Conservation (phyloP, 2,113 vertebrate genomes). For the Cryptotis parvus region DNA sequence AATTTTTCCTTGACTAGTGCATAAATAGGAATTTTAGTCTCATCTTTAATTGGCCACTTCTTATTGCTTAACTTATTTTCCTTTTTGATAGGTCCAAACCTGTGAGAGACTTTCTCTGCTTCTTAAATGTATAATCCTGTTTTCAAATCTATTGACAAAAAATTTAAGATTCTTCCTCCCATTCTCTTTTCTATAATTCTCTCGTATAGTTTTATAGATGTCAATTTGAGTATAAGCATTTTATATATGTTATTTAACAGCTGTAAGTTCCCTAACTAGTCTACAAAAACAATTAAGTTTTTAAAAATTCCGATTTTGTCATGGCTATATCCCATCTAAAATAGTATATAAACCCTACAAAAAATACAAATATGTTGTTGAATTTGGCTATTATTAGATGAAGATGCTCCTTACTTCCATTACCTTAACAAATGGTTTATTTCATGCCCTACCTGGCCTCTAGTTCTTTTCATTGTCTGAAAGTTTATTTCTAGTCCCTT, state of each 20-base stretch:
- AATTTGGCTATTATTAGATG: background rate
- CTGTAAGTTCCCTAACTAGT: background rate
- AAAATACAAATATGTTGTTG: background rate
- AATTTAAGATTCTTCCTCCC: background rate
- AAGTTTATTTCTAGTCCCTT: background rate
- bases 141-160: background rate
- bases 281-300: background rate
- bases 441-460: background rate
- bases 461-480: background rate
- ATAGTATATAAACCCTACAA: background rate
- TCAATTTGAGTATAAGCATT: too few species aligned
- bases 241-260: constrained; percentile 8
- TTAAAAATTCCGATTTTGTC: background rate
- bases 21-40: background rate
- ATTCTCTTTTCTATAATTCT: constrained; percentile 5
- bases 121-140: background rate
- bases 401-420: background rate
- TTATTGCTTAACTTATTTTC: background rate
- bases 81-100: background rate
- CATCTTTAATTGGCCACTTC: background rate
- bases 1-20: background rate
- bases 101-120: background rate
- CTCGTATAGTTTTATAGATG: background rate
- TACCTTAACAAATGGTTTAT: background rate
- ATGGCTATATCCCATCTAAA: background rate